Evolutionary conservation across 2,888 invertebrate genomes (phyloP), one percentile per base, ranked within the genome.

Genomic region (Conomelus anceps): DNA sequence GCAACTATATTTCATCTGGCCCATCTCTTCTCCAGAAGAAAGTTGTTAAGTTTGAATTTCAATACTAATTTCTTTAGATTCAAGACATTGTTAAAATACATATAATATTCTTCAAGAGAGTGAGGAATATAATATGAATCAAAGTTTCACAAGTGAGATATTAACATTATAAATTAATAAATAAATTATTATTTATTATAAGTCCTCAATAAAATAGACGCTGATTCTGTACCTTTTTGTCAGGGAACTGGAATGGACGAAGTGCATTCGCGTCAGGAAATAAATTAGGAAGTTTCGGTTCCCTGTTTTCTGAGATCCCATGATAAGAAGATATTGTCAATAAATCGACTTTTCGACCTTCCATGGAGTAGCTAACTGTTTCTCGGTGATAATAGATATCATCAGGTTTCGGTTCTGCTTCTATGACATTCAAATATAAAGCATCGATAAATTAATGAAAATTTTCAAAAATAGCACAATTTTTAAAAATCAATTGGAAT

Each of bases 301-400:
- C 98, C 91, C 95, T 94, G 91, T 96, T 95, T 63, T 94, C 93
- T 7, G 95, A 95, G 85, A 98, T 96, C 88, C 97, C 97, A 92
- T 97, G 96, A 92, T 96, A 95, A 0, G 98, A 98, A 13, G 96
- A 95, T 91, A 98, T 96, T 0, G 98, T 98, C 89, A 98, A 93
- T 89, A 98, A 93, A 93, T 98, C 98, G 88, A 98, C 94, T 90
- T 96, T 94, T 91, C 97, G 94, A 84, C 95, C 96, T 94, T 98
- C 98, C 88, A 97, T 93, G 0, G 98, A 97, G 92, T 96, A 95
- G 92, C 97, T 95, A 26, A 97, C 94, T 91, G 97, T 95, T 93
- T 98, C 98, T 91, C 98, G 94, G 91, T 95, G 95, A 93, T 97
- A 98, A 93, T 98, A 98, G 91, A 98, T 96, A 91, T 96, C 96